Evolutionary conservation across 2,113 vertebrate species (phyloP).

Genomic region (Catagonus wagneri): DNA sequence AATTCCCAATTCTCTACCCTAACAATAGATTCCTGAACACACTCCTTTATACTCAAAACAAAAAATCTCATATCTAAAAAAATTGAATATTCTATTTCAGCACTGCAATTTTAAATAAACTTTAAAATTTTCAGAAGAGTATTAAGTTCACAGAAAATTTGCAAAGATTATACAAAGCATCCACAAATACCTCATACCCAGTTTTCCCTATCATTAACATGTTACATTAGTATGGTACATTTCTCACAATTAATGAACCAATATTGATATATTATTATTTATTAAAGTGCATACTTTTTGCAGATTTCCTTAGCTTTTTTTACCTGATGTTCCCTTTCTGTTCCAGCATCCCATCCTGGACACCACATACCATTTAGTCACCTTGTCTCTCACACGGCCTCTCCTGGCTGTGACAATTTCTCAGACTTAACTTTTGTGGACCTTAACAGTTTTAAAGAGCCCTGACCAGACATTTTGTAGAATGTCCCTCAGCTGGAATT

Average conservation of each 20-base stretch:
- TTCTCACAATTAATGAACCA: slow-evolving; percentile 53
- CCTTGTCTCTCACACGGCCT: background rate
- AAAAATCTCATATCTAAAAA: slow-evolving; percentile 50
- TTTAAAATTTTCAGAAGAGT: background rate
- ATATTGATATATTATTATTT: background rate
- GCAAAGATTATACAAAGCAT: background rate
- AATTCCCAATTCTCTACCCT: slow-evolving; percentile 58
- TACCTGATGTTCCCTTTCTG: background rate
- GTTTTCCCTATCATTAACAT: slow-evolving; percentile 8
- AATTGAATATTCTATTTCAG: slow-evolving; percentile 36
- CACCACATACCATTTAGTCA: background rate
- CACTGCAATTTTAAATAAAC: slow-evolving; percentile 57
- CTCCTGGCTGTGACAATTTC: background rate
- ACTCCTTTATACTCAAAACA: slow-evolving; percentile 54
- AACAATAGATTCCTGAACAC: background rate
- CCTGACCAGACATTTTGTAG: background rate
- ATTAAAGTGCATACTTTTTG: background rate
- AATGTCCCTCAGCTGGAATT: background rate
- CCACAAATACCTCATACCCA: background rate
- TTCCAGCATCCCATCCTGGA: background rate
- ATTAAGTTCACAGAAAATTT: slow-evolving; percentile 53
- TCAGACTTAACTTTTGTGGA: background rate
- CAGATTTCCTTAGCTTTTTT: background rate
- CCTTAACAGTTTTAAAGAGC: background rate
- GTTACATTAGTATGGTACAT: slow-evolving; percentile 1